Evolutionary conservation across 2,113 vertebrate species (phyloP).

Genomic region (Seriola rivoliana): DNA sequence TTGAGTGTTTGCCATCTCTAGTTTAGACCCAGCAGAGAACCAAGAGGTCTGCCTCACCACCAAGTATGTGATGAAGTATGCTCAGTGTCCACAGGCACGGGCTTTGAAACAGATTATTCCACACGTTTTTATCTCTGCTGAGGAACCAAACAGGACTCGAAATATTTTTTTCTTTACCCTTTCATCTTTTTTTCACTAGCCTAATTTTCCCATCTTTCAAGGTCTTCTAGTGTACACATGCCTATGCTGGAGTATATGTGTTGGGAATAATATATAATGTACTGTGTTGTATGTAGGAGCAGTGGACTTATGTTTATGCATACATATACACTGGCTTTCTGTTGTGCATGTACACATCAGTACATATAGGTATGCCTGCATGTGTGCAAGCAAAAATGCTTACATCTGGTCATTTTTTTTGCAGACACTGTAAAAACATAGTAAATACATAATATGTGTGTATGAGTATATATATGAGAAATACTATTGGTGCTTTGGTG

Average conservation of each 20-base stretch:
- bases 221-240: neutral
- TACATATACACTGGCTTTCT: no score
- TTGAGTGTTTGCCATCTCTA: slow-evolving; percentile 36
- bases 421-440: neutral
- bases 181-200: neutral
- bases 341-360: neutral
- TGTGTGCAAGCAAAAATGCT: no score
- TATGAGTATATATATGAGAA: neutral
- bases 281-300: neutral
- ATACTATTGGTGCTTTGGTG: neutral
- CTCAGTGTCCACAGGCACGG: neutral
- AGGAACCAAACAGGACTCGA: neutral
- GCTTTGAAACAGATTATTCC: neutral
- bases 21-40: neutral
- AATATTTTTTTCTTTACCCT: no score
- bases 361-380: neutral
- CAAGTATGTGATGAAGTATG: neutral
- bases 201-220: neutral
- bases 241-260: neutral
- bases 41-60: slow-evolving; percentile 6
- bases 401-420: no score
- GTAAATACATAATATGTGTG: neutral
- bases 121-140: neutral
- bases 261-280: neutral
- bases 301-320: neutral